Evolutionary conservation across 1,140 invertebrate genomes (phyloP), one percentile per base, ranked within the genome.

Genomic region (Chlorops oryzae): DNA sequence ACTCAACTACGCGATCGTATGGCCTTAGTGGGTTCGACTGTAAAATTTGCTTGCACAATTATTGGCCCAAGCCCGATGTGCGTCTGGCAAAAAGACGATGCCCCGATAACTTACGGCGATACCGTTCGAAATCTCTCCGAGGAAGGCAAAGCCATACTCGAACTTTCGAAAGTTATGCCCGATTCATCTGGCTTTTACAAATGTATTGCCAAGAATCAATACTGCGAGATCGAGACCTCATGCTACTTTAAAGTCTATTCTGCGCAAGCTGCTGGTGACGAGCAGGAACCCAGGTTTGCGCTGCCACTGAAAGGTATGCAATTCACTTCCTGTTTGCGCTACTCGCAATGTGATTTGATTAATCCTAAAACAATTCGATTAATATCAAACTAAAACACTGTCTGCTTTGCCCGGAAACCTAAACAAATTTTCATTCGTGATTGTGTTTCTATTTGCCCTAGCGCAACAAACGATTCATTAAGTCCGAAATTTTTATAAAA

Each of bases 1-100:
- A 88, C 85, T n/a, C 81, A 81, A 58, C 66, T 96, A 41, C 83
- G 82, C 1, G 86, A 92, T 62, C 80, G 86, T 55, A 85, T 85
- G 28, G 83, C 85, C 1, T 80, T 83, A 1, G 81, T 83, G 61
- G 84, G 83, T 5, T 84, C 86, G n/a, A 77, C 81, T 27, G 81
- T 90, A 2, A 86, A 85, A 64, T 75, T 98, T 17, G 87, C 85
- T 3, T 95, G 90, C 62, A 87, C 86, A 34, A 81, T 96, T 1
- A 80, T 94, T 57, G 88, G 88, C 22, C 69, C 89, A 0, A 84
- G 87, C 52, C 86, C 90, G 3, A 79, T 77, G 32, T 77, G 95
- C 2, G 81, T 84, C 48, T 96, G 91, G 90, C 85, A 83, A 47
- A 92, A 88, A 65, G 85, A 93, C 65, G 84, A 84, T 5, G 68